A percentile compares a stretch with the other conserved stretches of the same genome.
These are phyloP conservation scores for Aix galericulata DNA, from an alignment of 2,113 vertebrate genomes.

Conservation along the genomic window DNA sequence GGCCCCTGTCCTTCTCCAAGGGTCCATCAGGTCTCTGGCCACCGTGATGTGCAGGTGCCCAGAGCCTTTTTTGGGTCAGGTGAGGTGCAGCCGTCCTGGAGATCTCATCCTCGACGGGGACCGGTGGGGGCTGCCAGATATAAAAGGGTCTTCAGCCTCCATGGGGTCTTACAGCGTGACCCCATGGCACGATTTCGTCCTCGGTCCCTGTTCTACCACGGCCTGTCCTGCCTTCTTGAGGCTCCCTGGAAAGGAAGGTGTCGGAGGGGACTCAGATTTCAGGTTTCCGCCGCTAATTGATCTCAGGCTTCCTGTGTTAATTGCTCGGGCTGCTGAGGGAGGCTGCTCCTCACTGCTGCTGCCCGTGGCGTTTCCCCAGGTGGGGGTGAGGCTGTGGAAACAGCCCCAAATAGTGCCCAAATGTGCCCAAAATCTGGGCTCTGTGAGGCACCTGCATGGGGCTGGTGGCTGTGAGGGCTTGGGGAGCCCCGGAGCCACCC, in stretches of 20 bases:
- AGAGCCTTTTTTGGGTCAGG: neutral
- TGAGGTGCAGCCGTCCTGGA: neutral
- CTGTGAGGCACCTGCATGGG: neutral
- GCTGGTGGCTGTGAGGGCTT: neutral
- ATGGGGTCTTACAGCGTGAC: accelerated
- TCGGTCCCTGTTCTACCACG: neutral
- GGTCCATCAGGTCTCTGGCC: neutral
- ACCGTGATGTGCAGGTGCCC: neutral
- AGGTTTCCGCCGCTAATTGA: neutral
- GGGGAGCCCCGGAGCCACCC: neutral
- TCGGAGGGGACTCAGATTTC: neutral
- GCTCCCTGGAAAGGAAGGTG: neutral
- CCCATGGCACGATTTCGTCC: accelerated
- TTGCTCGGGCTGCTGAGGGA: neutral
- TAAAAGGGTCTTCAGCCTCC: neutral
- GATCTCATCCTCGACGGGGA: neutral
- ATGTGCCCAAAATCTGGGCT: neutral
- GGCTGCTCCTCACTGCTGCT: accelerated
- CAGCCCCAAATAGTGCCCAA: too few relatives aligned
- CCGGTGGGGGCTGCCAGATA: neutral
- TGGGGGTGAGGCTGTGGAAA: too few relatives aligned
- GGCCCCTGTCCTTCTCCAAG: neutral
- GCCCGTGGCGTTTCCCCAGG: neutral
- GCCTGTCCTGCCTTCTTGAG: neutral
- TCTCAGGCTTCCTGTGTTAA: neutral